Conservation (phyloP, 2,888 invertebrate genomes). For the Stenotaenia linearis region DNA sequence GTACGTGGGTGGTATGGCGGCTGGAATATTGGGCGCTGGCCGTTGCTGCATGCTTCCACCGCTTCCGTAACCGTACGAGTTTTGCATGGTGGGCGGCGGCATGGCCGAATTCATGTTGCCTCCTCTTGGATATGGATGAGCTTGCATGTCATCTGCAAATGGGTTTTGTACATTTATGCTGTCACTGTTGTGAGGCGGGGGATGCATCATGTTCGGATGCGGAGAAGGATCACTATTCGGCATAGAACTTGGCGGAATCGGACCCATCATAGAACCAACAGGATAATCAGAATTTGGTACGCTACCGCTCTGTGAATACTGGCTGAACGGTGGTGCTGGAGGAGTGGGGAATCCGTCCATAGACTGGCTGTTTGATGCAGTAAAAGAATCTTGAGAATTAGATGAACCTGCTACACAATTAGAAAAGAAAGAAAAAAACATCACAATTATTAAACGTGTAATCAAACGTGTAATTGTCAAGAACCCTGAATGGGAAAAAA, state of each 20-base stretch:
- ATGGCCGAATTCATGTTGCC: slow-evolving; percentile 29
- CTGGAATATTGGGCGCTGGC: slow-evolving; percentile 29
- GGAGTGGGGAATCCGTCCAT: slow-evolving; percentile 60
- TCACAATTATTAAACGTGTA: neutral
- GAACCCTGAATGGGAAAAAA: neutral
- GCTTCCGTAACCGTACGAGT: slow-evolving; percentile 29
- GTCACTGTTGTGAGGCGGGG: slow-evolving; percentile 38
- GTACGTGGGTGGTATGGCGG: slow-evolving; percentile 32
- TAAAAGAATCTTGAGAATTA: slow-evolving; percentile 86
- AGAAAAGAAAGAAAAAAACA: slow-evolving; percentile 27
- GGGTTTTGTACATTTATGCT: slow-evolving; percentile 47
- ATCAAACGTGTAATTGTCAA: neutral
- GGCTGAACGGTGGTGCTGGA: slow-evolving; percentile 37
- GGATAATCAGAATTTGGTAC: slow-evolving; percentile 30
- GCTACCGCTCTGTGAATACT: slow-evolving; percentile 37
- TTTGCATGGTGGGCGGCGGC: slow-evolving; percentile 30
- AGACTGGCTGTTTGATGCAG: slow-evolving; percentile 60
- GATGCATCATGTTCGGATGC: slow-evolving; percentile 30
- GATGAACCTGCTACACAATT: slow-evolving; percentile 61
- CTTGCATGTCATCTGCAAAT: slow-evolving; percentile 43
- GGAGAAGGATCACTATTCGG: slow-evolving; percentile 1
- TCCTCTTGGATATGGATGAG: slow-evolving; percentile 27
- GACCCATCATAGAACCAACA: slow-evolving; percentile 2
- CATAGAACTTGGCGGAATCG: neutral
- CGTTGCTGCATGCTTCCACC: slow-evolving; percentile 27